Evolutionary conservation across 2,888 invertebrate genomes (phyloP).

Genomic region (Eilema caniola): DNA sequence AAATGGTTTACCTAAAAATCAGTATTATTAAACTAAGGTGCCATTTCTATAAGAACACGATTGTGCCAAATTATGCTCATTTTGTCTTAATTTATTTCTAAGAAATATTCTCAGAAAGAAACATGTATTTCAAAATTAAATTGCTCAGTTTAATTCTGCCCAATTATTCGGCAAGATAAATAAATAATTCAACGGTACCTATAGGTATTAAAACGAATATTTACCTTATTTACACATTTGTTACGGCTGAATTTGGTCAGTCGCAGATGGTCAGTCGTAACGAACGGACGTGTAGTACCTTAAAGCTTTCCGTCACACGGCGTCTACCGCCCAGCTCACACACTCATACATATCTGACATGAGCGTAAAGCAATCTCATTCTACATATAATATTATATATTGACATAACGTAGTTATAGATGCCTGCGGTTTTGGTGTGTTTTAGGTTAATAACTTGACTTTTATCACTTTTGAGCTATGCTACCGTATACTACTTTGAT

Average conservation of each 20-base stretch:
- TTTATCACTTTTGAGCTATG: neutral
- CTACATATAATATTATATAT: constrained; percentile 64
- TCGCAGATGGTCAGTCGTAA: constrained; percentile 26
- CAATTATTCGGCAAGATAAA: constrained; percentile 1
- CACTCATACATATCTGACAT: constrained; percentile 82
- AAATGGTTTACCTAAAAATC: constrained; percentile 46
- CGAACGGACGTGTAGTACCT: constrained; percentile 6
- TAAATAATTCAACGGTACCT: neutral
- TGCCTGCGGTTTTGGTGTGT: constrained; percentile 44
- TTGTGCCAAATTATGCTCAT: constrained; percentile 62
- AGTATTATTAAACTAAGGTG: constrained; percentile 58
- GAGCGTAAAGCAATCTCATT: constrained; percentile 81
- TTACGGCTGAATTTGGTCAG: constrained; percentile 13
- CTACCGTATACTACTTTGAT: neutral
- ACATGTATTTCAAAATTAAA: constrained; percentile 22
- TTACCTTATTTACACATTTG: neutral
- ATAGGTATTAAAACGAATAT: constrained; percentile 4
- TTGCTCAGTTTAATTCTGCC: constrained; percentile 29
- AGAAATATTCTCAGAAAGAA: constrained; percentile 14
- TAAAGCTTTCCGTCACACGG: constrained; percentile 60
- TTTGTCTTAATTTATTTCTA: constrained; percentile 35
- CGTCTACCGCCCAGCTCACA: constrained; percentile 67
- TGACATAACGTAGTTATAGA: constrained; percentile 68
- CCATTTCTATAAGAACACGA: constrained; percentile 54
- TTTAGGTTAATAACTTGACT: constrained; percentile 16